phyloP scores from a whole-genome alignment of 2,797 vertebrate species.

The Zalophus californianus region DNA sequence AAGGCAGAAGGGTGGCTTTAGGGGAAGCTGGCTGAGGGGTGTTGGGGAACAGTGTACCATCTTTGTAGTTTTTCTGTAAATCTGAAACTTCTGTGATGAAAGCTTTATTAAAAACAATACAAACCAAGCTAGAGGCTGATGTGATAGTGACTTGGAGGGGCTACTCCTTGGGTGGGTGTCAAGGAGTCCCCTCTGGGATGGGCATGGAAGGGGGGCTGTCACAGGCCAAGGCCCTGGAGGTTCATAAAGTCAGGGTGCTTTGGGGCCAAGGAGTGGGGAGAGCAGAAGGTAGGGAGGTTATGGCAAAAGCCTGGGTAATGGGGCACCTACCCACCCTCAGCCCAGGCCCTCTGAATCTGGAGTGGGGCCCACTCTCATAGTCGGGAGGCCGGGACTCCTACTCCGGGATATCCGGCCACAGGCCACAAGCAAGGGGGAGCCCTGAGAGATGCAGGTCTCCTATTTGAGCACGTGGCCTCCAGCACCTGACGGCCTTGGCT shows the following conservation, averaged over 20 bases:
- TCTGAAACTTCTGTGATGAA: not conserved
- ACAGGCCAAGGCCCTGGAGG: not conserved
- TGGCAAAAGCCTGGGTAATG: not conserved
- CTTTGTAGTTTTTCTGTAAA: not conserved
- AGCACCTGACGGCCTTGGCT: not conserved
- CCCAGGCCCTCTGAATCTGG: not conserved
- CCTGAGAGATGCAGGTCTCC: not conserved
- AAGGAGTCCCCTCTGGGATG: not conserved
- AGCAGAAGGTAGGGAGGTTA: not conserved
- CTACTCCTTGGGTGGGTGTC: too few relatives aligned
- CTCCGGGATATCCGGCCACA: not conserved
- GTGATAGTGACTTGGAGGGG: not conserved
- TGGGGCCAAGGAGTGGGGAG: not conserved
- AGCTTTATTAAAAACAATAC: not conserved
- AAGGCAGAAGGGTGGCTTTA: not conserved
- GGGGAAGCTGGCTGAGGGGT: not conserved
- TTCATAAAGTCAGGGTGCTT: not conserved
- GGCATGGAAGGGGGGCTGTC: not conserved
- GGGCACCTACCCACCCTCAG: not conserved
- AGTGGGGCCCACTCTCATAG: not conserved
- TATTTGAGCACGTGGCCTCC: not conserved
- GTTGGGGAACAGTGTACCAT: rapidly evolving
- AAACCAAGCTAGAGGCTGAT: not conserved
- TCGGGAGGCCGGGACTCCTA: too few relatives aligned
- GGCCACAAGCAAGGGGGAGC: not conserved